Percentiles rank a stretch among this genome's conserved stretches.
These are phyloP conservation scores for Drosophila seguyi DNA, from an alignment of 1,140 invertebrate genomes.

Conservation along the genomic window DNA sequence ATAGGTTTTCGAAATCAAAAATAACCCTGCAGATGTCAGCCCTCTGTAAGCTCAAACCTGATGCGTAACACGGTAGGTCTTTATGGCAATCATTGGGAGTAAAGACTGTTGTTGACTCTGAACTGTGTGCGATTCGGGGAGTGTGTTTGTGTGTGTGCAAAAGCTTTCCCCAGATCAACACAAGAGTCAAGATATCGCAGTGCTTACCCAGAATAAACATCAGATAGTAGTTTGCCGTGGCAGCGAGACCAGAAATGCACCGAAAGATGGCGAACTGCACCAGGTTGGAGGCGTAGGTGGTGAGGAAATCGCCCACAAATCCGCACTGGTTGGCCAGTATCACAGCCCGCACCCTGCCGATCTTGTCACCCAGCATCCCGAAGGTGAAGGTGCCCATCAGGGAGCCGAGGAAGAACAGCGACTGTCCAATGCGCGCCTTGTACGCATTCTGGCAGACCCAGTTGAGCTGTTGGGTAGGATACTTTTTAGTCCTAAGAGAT, in stretches of 20 bases:
- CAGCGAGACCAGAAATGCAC: slow-evolving; percentile 87
- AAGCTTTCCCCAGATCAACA: slow-evolving; percentile 15
- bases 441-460: slow-evolving; percentile 88
- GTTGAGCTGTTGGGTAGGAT: slow-evolving; percentile 82
- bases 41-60: neutral
- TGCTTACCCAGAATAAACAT: slow-evolving; percentile 88
- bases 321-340: slow-evolving; percentile 86
- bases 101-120: slow-evolving; percentile 32
- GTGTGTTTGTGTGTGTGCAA: neutral
- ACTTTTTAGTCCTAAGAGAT: neutral
- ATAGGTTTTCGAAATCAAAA: neutral
- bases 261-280: slow-evolving; percentile 85
- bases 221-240: slow-evolving; percentile 87
- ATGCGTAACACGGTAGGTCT: slow-evolving; percentile 19
- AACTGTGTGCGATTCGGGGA: neutral
- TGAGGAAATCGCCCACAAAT: slow-evolving; percentile 86
- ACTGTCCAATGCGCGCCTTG: slow-evolving; percentile 86
- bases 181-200: slow-evolving; percentile 39
- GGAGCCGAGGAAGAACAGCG: slow-evolving; percentile 87
- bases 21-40: neutral
- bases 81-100: slow-evolving; percentile 3
- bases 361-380: slow-evolving; percentile 86
- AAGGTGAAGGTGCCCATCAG: slow-evolving; percentile 86
- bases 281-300: slow-evolving; percentile 85
- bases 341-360: slow-evolving; percentile 87